These are phyloP conservation scores for Pachycephala philippinensis DNA, from an alignment of 2,113 vertebrate genomes.

Conservation along the genomic window DNA sequence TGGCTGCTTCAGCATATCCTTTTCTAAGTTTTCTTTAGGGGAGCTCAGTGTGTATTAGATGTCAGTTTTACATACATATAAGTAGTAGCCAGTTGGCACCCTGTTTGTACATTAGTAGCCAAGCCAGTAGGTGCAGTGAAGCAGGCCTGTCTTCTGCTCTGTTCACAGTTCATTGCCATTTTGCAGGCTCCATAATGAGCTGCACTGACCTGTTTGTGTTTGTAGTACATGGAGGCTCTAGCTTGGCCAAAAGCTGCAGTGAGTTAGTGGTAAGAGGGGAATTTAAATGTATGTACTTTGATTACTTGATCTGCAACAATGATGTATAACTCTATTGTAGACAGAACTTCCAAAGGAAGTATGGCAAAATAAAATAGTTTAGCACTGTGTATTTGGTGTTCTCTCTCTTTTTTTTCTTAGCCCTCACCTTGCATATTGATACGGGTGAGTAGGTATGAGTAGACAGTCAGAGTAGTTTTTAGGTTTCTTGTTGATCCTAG, in stretches of 20 bases:
- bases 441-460: neutral
- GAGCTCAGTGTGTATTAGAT: neutral
- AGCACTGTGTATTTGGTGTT: neutral
- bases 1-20: neutral
- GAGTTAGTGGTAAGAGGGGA: neutral
- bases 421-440: neutral
- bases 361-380: neutral
- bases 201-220: neutral
- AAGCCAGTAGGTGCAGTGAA: neutral
- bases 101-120: neutral
- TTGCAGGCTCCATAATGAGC: neutral
- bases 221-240: neutral
- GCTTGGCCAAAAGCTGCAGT: neutral
- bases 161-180: neutral
- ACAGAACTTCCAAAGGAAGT: neutral
- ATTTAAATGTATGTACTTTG: neutral
- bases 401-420: neutral
- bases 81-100: neutral
- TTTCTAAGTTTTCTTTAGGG: neutral
- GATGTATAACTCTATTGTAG: neutral
- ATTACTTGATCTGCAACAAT: neutral
- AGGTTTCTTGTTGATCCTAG: neutral
- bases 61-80: neutral
- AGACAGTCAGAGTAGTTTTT: neutral
- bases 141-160: neutral